These are phyloP conservation scores for Chesias legatella DNA, from an alignment of 2,888 invertebrate species.

Conservation along the genomic window DNA sequence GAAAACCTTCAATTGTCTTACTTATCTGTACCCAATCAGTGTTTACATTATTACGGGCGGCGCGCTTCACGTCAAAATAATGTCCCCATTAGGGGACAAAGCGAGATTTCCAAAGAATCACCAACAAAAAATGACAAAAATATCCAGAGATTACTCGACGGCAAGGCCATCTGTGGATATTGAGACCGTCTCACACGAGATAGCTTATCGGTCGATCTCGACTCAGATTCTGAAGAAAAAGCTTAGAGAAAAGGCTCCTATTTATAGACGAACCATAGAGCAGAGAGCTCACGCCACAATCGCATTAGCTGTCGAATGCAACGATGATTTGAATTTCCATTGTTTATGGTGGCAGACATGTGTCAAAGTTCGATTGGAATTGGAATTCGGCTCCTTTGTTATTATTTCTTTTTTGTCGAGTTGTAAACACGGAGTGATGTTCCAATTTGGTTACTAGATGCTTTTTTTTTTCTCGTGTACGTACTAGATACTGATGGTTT, in stretches of 20 bases:
- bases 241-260: conserved; percentile 76
- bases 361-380: conserved; percentile 81
- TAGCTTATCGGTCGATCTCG: conserved; percentile 74
- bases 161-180: conserved; percentile 80
- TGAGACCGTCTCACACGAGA: conserved; percentile 78
- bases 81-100: conserved; percentile 78
- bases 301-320: conserved; percentile 72
- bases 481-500: conserved; percentile 56
- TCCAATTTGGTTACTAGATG: conserved; percentile 75
- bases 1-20: conserved; percentile 65
- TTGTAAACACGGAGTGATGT: conserved; percentile 80
- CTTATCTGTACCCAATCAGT: conserved; percentile 76
- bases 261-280: conserved; percentile 74
- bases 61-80: conserved; percentile 77
- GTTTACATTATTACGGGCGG: conserved; percentile 74
- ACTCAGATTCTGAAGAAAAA: conserved; percentile 77
- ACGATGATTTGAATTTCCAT: conserved; percentile 80
- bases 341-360: conserved; percentile 81
- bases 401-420: conserved; percentile 71
- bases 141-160: conserved; percentile 71
- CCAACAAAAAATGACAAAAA: conserved; percentile 74
- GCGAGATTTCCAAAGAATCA: conserved; percentile 70
- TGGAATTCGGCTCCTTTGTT: conserved; percentile 80
- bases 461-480: conserved; percentile 24
- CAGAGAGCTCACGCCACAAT: conserved; percentile 63